Evolutionary conservation across 2,888 invertebrate genomes (phyloP).

Genomic region (Epicampocera succincta): DNA sequence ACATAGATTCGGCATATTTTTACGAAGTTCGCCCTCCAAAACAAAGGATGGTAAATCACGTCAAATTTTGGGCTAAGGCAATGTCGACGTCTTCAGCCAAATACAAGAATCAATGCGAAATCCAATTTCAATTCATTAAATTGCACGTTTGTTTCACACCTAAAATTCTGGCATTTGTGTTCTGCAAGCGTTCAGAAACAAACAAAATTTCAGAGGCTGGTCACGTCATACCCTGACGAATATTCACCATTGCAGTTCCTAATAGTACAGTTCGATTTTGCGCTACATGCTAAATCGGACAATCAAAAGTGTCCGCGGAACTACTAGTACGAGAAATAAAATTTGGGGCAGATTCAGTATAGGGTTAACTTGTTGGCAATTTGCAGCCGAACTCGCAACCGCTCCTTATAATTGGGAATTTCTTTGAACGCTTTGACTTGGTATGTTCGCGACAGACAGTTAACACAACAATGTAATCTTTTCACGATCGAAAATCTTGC

Average conservation of each 20-base stretch:
- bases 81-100: not conserved
- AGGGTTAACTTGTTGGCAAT: not conserved
- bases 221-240: constrained; percentile 2
- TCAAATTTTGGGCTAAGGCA: not conserved
- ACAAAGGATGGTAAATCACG: constrained; percentile 6
- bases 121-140: not conserved
- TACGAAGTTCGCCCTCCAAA: not conserved
- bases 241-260: constrained; percentile 7
- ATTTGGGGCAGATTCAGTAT: not conserved
- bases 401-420: not conserved
- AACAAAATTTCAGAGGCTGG: constrained; percentile 11
- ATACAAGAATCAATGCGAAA: not conserved
- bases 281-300: not conserved
- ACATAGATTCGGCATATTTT: not conserved
- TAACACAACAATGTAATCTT: not conserved
- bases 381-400: not conserved
- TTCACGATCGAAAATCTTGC: not conserved
- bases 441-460: not conserved
- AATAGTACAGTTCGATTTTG: not conserved
- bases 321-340: not conserved
- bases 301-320: not conserved
- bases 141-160: not conserved
- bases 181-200: constrained; percentile 2
- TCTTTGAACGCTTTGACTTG: not conserved
- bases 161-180: not conserved